Base-by-base conservation (phyloP, 1,140 invertebrate genomes). In the Neoseiulus cucumeris region DNA sequence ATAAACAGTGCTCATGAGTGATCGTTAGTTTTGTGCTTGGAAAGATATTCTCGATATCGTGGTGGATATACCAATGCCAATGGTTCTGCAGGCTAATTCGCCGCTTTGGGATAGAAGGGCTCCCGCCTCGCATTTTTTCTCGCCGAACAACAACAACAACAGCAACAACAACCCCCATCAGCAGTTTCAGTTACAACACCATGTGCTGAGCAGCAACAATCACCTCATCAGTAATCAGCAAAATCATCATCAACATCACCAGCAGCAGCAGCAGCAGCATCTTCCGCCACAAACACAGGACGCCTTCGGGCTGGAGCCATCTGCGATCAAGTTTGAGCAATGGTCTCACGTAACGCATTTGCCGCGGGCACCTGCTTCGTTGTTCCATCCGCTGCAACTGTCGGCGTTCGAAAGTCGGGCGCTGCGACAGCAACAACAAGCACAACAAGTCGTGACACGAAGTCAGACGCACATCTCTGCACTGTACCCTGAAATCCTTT, bases 401-500 rank as follows among this genome's bases (percentile, higher is more conserved):
- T 29, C 25, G 25, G 9, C 51, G 14, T 33, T 59, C 51, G 51
- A 59, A 33, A 33, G 25, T 17, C 51, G 51, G 17, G 25, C 51
- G 4, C 33, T 39, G 4, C 51, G 22, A 20, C 51, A 29, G 22
- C 51, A 59, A 4, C 14, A 25, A 2, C 51, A 25, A 29, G 17
- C 17, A 6, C 1, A 14, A 5, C 51, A 59, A 25, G 25, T 33
- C 25, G 33, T 9, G 33, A 39, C 33, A 9, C 33, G 33, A 39
- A 59, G 51, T 25, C 51, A 59, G 14, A 64, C 85, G 51, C 87
- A 91, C 76, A 86, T 93, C 68, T 87, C 87, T 17, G 82, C 85
- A 72, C 79, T 94, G 17, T 94, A 93, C 76, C 91, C 91, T 1
- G 91, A 95, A 74, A 83, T 95, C 66, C 76, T 96, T 30, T 87